Evolutionary conservation across 1,140 invertebrate genomes (phyloP).

Genomic region (Daktulosphaira vitifoliae): DNA sequence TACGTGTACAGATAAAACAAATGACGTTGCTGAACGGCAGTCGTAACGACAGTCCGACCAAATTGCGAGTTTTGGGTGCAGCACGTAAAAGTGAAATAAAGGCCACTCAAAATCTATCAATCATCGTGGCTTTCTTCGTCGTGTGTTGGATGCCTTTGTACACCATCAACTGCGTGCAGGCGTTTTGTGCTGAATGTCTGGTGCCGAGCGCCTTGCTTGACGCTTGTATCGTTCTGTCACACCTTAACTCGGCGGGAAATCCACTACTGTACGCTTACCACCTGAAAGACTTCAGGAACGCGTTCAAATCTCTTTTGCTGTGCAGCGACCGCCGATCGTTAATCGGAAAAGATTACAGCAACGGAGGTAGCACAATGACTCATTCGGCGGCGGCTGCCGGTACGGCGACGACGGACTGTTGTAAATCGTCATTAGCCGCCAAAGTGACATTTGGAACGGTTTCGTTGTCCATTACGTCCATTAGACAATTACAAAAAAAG

Average conservation of each 20-base stretch:
- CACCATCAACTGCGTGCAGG: slow-evolving; percentile 79
- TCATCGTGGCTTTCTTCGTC: slow-evolving; percentile 86
- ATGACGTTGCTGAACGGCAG: slow-evolving; percentile 54
- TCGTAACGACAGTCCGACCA: slow-evolving; percentile 44
- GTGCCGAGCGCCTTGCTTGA: slow-evolving; percentile 62
- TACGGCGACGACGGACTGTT: neutral
- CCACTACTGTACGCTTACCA: slow-evolving; percentile 83
- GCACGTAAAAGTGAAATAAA: slow-evolving; percentile 79
- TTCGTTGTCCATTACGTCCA: no score
- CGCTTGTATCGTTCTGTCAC: slow-evolving; percentile 77
- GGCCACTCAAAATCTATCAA: slow-evolving; percentile 79
- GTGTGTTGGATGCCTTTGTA: slow-evolving; percentile 87
- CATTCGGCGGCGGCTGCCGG: neutral
- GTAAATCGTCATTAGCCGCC: neutral
- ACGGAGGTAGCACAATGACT: neutral
- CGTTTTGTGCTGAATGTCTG: slow-evolving; percentile 60
- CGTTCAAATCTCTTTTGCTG: slow-evolving; percentile 44
- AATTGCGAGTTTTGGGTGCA: slow-evolving; percentile 66
- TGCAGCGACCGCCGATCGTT: slow-evolving; percentile 11
- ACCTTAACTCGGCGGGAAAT: slow-evolving; percentile 80
- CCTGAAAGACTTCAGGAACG: slow-evolving; percentile 71
- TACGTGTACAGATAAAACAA: slow-evolving; percentile 49
- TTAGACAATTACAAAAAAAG: no score
- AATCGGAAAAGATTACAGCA: neutral
- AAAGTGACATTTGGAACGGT: no score